Conservation (phyloP, 30 jellyfish, hydroid and myxozoan species). For the Aurelia aurita complex sp. Pacific region DNA sequence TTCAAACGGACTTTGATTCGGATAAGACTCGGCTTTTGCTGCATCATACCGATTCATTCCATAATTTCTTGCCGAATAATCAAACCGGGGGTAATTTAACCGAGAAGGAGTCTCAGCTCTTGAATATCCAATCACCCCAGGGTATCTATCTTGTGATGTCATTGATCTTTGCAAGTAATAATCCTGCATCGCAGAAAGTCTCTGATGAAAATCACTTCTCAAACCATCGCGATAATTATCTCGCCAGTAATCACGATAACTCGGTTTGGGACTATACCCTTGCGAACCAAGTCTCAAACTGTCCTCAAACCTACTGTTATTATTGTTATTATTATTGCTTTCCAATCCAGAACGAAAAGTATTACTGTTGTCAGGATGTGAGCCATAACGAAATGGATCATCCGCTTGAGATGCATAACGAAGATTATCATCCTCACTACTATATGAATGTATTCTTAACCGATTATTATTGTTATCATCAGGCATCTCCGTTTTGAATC, state of each 20-base stretch:
- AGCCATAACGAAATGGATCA: constrained; percentile 41
- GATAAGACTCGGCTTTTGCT: constrained; percentile 41
- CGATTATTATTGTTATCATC: constrained; percentile 54
- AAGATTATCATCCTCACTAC: constrained; percentile 34
- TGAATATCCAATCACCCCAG: constrained; percentile 59
- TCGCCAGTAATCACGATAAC: constrained; percentile 59
- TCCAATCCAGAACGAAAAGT: constrained; percentile 55
- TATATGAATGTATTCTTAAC: constrained; percentile 34
- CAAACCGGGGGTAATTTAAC: constrained; percentile 56
- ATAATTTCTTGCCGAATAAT: constrained; percentile 48
- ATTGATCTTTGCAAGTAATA: constrained; percentile 51
- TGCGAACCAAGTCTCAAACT: constrained; percentile 59
- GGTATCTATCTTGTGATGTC: constrained; percentile 66
- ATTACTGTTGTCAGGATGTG: constrained; percentile 61
- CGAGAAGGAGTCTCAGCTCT: constrained; percentile 59
- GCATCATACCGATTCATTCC: constrained; percentile 35
- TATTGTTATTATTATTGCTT: constrained; percentile 6
- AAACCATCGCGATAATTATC: constrained; percentile 64
- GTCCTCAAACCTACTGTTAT: constrained; percentile 45
- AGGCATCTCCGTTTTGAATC: constrained; percentile 79
- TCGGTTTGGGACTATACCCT: constrained; percentile 63
- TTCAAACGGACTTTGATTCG: constrained; percentile 40
- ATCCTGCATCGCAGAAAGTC: constrained; percentile 42
- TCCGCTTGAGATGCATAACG: constrained; percentile 75
- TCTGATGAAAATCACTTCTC: constrained; percentile 43